Conservation (phyloP, 2,797 vertebrate genomes). For the Typhlichthys subterraneus region DNA sequence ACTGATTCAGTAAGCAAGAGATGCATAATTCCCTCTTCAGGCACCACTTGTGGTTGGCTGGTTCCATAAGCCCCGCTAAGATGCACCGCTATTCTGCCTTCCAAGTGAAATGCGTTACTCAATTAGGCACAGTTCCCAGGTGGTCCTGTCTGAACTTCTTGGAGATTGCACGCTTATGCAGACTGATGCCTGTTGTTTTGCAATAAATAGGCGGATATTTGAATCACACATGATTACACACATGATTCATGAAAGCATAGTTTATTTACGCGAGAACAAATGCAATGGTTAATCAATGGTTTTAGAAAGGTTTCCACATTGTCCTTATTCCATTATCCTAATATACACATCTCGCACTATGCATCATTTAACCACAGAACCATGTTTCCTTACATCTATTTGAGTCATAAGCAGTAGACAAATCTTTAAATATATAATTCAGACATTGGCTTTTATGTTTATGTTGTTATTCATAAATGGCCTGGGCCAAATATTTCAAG, state of each 20-base stretch:
- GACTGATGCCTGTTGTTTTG: slow-evolving; percentile 6
- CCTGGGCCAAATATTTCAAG: slow-evolving; percentile 17
- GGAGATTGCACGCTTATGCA: slow-evolving; percentile 18
- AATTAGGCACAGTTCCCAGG: slow-evolving; percentile 34
- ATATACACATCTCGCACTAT: neutral
- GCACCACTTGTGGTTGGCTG: slow-evolving; percentile 58
- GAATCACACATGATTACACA: neutral
- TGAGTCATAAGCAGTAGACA: neutral
- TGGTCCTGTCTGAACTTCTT: slow-evolving; percentile 34
- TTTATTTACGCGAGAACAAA: neutral
- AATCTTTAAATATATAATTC: slow-evolving; percentile 4
- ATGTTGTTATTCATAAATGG: slow-evolving; percentile 27
- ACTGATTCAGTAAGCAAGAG: slow-evolving; percentile 50
- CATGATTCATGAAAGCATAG: neutral
- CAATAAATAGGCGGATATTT: neutral
- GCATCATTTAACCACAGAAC: slow-evolving; percentile 1
- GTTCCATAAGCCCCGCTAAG: slow-evolving; percentile 60
- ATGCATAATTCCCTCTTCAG: slow-evolving; percentile 66
- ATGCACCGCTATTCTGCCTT: slow-evolving; percentile 48
- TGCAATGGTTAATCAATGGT: neutral
- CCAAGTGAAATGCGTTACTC: slow-evolving; percentile 46
- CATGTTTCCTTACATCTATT: neutral
- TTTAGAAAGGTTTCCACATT: neutral
- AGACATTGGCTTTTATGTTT: neutral
- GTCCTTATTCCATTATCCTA: neutral